These are phyloP conservation scores for Laodelphax striatellus DNA, from an alignment of 1,140 invertebrate genomes.

Conservation along the genomic window DNA sequence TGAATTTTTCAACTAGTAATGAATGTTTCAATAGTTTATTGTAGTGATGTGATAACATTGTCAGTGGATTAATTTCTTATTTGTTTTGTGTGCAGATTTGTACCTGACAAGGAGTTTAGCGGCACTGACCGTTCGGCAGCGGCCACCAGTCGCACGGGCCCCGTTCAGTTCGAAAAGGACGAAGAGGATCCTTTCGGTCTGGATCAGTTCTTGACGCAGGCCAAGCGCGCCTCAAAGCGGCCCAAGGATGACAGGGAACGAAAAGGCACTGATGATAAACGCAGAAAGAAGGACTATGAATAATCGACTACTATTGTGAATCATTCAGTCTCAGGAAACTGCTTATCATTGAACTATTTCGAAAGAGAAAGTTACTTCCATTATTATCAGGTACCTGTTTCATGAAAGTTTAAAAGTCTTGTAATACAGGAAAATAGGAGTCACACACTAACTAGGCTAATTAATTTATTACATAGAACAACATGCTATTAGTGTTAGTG, in stretches of 20 bases:
- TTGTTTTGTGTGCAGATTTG: constrained; percentile 50
- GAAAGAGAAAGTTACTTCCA: too few relatives aligned
- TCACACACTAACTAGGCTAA: too few relatives aligned
- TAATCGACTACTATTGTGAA: neutral
- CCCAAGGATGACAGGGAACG: constrained; percentile 19
- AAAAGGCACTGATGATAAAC: constrained; percentile 22
- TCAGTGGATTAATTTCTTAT: neutral
- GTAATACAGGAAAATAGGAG: too few relatives aligned
- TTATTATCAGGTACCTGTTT: too few relatives aligned
- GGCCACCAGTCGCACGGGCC: constrained; percentile 79
- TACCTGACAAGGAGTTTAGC: constrained; percentile 92
- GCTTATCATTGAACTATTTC: too few relatives aligned
- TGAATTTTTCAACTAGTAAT: neutral
- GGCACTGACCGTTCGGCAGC: constrained; percentile 63
- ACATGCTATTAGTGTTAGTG: too few relatives aligned
- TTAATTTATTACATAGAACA: too few relatives aligned
- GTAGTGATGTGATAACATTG: too few relatives aligned
- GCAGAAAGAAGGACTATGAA: constrained; percentile 21
- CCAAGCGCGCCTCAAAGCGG: constrained; percentile 67
- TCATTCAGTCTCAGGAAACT: too few relatives aligned
- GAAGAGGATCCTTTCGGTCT: constrained; percentile 96
- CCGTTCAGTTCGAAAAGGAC: constrained; percentile 91
- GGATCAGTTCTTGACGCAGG: constrained; percentile 94
- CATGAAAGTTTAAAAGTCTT: too few relatives aligned
- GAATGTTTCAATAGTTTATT: too few relatives aligned